Base-by-base conservation (phyloP, 2,113 vertebrate species). In the Colinus virginianus region DNA sequence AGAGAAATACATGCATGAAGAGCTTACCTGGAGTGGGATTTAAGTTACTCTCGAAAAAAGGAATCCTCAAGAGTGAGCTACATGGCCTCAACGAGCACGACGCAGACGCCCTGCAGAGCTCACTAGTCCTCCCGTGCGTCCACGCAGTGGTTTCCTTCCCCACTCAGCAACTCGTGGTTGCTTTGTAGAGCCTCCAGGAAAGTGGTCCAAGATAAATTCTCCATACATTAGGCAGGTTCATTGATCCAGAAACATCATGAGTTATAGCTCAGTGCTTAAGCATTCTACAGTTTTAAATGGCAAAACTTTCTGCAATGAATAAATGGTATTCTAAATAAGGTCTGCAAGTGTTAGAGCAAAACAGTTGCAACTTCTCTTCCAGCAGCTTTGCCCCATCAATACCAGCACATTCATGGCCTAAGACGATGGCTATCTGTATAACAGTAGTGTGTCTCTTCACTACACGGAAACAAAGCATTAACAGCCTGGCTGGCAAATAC, bases 11-110 rank as follows among this genome's bases (percentile, higher is more conserved):
- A 86, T 63, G 92, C 43, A 56, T 2, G 2, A 83, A 88, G 84
- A 79, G 92, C 90, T 94, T 94, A 95, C 90, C 90, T 93, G 87
- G 79, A 68, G 48, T 0, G 59, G 63, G 86, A 86, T 30, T 72
- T 61, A 76, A 88, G 53, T 63, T 79, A 94, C 23, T 92, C 64
- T n/a, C 1, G 12, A 45, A 67, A 45, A 45, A 67, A 67, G 42
- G 64, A 67, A 67, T 67, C 72, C 20, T 79, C 80, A 83, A 83
- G 84, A 76, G 4, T 63, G 80, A 86, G 59, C 58, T 64, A 83
- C 2, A 45, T 5, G 36, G 49, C 67, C 70, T 53, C 66, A 40
- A 43, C 9, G 43, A 71, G 43, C 49, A 28, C 17, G 20, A 38
- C 22, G 36, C 19, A 22, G 49, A 69, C 21, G 70, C n/a, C 68